A percentile compares a stretch with the other conserved stretches of the same genome.
These are phyloP conservation scores for Brachynemurus nebulosus DNA, from an alignment of 2,888 invertebrate genomes.

Conservation along the genomic window DNA sequence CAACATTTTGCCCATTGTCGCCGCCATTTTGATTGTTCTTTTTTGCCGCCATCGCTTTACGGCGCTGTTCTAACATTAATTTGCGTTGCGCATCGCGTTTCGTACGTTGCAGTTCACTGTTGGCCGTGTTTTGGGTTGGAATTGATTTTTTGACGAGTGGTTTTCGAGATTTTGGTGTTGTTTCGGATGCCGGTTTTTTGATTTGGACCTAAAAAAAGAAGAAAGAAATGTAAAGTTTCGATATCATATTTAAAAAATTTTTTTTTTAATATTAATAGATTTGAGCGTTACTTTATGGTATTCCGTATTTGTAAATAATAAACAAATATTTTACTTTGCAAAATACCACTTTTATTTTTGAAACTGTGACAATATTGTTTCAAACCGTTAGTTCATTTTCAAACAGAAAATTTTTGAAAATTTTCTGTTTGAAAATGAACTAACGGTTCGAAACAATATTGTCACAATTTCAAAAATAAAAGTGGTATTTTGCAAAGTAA, in stretches of 20 bases:
- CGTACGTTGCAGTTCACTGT: conserved; percentile 33
- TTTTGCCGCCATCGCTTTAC: conserved; percentile 38
- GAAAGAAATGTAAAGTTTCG: neutral
- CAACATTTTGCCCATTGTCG: conserved; percentile 25
- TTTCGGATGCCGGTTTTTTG: conserved; percentile 5
- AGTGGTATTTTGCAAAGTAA: no score
- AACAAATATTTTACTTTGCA: no score
- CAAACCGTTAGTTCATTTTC: no score
- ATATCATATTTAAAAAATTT: neutral
- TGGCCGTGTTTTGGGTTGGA: conserved; percentile 29
- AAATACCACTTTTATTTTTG: no score
- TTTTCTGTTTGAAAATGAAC: no score
- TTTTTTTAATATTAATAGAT: neutral
- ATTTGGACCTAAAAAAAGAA: conserved; percentile 1
- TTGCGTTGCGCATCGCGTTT: conserved; percentile 59
- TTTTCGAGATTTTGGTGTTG: conserved; percentile 1
- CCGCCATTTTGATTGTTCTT: conserved; percentile 21
- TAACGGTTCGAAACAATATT: no score
- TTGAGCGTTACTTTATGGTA: no score
- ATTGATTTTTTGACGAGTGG: conserved; percentile 10
- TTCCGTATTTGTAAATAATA: no score
- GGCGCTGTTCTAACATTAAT: conserved; percentile 63
- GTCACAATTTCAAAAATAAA: no score
- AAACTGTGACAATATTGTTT: no score
- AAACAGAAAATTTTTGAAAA: no score